A percentile compares a stretch with the other conserved stretches of the same genome.
phyloP scores from a whole-genome alignment of 1,140 invertebrate genomes.

The Dendrolimus punctatus region DNA sequence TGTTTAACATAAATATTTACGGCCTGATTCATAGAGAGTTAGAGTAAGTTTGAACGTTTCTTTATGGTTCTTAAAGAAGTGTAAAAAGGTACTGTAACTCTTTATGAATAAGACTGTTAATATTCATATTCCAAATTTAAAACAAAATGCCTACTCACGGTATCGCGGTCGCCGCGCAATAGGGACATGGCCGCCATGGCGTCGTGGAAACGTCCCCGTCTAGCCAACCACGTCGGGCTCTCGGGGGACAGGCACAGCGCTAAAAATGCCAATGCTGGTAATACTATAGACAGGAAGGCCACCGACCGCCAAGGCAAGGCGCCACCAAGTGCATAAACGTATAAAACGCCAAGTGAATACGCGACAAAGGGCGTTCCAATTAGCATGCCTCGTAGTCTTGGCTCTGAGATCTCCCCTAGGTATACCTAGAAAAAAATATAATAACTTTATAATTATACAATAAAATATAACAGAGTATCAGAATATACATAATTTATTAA shows the following conservation, averaged over 20 bases:
- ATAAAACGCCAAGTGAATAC: constrained; percentile 80
- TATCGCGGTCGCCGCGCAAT: constrained; percentile 76
- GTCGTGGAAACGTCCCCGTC: constrained; percentile 73
- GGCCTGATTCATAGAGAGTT: too few relatives aligned
- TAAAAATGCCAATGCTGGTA: constrained; percentile 73
- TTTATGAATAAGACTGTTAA: background rate
- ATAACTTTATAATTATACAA: background rate
- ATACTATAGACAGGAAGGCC: constrained; percentile 74
- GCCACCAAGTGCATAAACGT: constrained; percentile 79
- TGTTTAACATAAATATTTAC: too few relatives aligned
- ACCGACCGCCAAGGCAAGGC: constrained; percentile 77
- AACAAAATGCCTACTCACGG: constrained; percentile 45
- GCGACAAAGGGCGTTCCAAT: constrained; percentile 78
- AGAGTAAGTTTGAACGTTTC: too few relatives aligned
- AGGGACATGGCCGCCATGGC: constrained; percentile 78
- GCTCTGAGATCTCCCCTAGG: constrained; percentile 81
- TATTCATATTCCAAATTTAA: background rate
- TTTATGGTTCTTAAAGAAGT: too few relatives aligned
- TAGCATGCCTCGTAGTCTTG: constrained; percentile 77
- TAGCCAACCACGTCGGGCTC: constrained; percentile 80
- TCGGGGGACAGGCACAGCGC: constrained; percentile 78
- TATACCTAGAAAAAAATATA: constrained; percentile 71
- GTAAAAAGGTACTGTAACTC: too few relatives aligned
- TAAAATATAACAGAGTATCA: too few relatives aligned
- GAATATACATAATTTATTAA: too few relatives aligned